Conservation (phyloP, 2,797 vertebrate genomes). For the Bufotes viridis region DNA sequence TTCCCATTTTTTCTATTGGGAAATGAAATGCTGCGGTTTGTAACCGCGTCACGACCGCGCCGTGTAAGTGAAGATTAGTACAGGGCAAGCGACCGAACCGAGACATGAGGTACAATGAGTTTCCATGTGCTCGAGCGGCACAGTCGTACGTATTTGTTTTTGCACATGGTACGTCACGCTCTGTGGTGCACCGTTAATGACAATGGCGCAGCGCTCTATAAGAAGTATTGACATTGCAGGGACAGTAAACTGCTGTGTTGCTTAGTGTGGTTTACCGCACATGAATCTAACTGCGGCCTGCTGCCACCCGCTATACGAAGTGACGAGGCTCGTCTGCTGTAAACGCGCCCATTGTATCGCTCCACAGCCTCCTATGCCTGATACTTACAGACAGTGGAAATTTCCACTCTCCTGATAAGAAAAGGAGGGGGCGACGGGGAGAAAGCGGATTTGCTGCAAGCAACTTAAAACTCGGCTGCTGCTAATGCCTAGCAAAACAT, state of each 20-base stretch:
- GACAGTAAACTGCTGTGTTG: not conserved
- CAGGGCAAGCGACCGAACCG: too few relatives aligned
- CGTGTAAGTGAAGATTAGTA: too few relatives aligned
- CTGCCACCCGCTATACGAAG: not conserved
- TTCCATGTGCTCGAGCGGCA: not conserved
- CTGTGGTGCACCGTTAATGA: not conserved
- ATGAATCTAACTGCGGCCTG: not conserved
- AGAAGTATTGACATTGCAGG: not conserved
- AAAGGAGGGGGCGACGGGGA: conserved; percentile 34
- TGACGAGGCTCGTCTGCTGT: not conserved
- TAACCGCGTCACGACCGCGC: too few relatives aligned
- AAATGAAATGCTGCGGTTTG: too few relatives aligned
- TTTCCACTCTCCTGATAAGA: conserved; percentile 54
- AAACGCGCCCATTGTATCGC: conserved; percentile 53
- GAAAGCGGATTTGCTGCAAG: conserved; percentile 25
- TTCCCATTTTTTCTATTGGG: too few relatives aligned
- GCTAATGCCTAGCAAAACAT: not conserved
- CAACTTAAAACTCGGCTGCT: not conserved
- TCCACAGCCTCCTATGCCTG: not conserved
- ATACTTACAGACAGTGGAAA: conserved; percentile 57
- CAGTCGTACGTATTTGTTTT: not conserved
- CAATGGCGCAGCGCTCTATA: not conserved
- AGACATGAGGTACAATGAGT: too few relatives aligned
- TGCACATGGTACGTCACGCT: not conserved
- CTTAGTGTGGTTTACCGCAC: not conserved